Base-by-base conservation (phyloP, 2,888 invertebrate genomes). In the Bhutanitis thaidina region DNA sequence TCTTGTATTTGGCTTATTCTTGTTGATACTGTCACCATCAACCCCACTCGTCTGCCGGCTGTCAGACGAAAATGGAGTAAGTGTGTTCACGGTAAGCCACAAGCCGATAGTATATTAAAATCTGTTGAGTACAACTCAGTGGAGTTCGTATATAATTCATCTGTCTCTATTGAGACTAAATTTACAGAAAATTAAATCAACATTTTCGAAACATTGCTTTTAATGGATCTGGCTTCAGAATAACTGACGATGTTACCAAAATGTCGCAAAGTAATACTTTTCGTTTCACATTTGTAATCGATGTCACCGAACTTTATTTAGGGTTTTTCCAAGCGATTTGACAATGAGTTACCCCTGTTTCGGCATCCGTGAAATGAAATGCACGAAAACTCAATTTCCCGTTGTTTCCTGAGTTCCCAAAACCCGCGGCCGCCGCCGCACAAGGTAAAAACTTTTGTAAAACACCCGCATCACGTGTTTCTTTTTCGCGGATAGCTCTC, bases 321-420 rank as follows among this genome's bases (percentile, higher is more conserved):
- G 20, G 37, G 13, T 41, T 32, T 44, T 52, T 52, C 46, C 37
- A 37, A 54, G 50, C 43, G 55, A 52, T 51, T 57, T 61, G 60
- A 70, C 71, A 74, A 69, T 67, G 62, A 56, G 58, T 58, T 48
- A 49, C 48, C 52, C 57, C 63, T 54, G 47, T 54, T 56, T 57
- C 49, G 56, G 53, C 62, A 64, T 56, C 62, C 74, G 64, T 69
- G 62, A 72, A 80, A 60, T 60, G 47, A 57, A 57, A 80, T 72
- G 75, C 69, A 76, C 67, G 67, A 64, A 69, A 76, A 79, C 67
- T 69, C 73, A 77, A 81, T 82, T 80, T 82, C 77, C 78, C 68
- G 58, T 60, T 57, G 58, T 64, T 67, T 65, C 60, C 64, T 59
- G 64, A 63, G 64, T 56, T 68, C 65, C 61, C 57, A 64, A 69